phyloP scores from a whole-genome alignment of 2,113 vertebrate genomes.

The Seriola rivoliana region DNA sequence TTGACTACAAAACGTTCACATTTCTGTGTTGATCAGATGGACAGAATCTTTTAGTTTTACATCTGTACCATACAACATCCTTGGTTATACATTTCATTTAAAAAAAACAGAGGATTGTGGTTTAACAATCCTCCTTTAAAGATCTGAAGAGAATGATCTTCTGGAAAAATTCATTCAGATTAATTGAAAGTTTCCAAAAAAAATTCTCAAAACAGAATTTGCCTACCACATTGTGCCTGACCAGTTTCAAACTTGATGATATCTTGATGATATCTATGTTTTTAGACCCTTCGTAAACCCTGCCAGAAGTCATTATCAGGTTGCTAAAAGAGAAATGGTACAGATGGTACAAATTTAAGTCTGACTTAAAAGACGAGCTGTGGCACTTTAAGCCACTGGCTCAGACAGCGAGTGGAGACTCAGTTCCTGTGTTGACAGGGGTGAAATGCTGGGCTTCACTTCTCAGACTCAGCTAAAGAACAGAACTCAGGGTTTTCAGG shows the following conservation, averaged over 20 bases:
- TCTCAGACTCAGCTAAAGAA: constrained; percentile 21
- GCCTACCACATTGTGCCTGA: neutral
- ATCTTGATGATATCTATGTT: neutral
- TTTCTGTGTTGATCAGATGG: too few species aligned
- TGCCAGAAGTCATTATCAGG: constrained; percentile 16
- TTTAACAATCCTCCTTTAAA: too few species aligned
- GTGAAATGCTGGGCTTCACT: constrained; percentile 19
- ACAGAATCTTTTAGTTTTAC: too few species aligned
- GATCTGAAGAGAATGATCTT: neutral
- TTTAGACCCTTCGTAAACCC: neutral
- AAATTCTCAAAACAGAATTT: neutral
- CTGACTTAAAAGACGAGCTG: constrained; percentile 6
- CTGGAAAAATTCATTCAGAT: neutral
- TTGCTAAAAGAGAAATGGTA: constrained; percentile 13
- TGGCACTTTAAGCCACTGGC: constrained; percentile 9
- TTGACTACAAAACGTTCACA: too few species aligned
- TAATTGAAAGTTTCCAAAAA: neutral
- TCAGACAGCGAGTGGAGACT: constrained; percentile 14
- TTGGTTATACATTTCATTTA: too few species aligned
- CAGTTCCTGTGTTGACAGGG: too few species aligned
- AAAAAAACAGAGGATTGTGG: too few species aligned
- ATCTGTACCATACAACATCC: too few species aligned
- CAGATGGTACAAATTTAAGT: neutral
- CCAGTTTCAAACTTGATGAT: neutral
- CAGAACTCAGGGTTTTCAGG: constrained; percentile 21